These are phyloP conservation scores for Picathartes gymnocephalus DNA, from an alignment of 2,113 vertebrate species.

Conservation along the genomic window DNA sequence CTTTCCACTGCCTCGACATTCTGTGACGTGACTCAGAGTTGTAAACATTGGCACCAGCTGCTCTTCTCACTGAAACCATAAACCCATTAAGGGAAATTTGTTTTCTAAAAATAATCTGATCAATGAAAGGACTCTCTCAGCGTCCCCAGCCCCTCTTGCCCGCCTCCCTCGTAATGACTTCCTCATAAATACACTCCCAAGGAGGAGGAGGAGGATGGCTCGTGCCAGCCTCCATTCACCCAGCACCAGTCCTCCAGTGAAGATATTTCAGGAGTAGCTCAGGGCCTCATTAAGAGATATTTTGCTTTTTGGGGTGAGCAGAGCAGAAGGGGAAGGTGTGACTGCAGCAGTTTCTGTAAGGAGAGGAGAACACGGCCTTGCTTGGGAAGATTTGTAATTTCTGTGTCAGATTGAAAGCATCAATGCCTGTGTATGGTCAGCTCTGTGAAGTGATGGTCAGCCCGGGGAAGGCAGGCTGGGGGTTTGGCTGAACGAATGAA, in stretches of 20 bases:
- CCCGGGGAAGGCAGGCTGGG: not conserved
- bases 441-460: not conserved
- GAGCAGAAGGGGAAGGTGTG: not conserved
- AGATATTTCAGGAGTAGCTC: not conserved
- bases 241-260: not conserved
- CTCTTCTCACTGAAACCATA: conserved; percentile 50
- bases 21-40: conserved; percentile 39
- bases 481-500: not conserved
- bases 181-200: not conserved
- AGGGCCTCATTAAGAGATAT: not conserved
- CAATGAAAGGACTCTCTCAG: conserved; percentile 61
- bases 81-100: conserved; percentile 55
- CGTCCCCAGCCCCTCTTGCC: not conserved
- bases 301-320: not conserved
- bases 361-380: not conserved
- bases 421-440: not conserved
- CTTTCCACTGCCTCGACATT: conserved; percentile 22
- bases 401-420: not conserved
- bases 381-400: not conserved
- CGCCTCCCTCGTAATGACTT: not conserved
- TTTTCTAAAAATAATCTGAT: conserved; percentile 56
- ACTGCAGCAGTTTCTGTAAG: not conserved
- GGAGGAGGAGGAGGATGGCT: not conserved
- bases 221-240: not conserved
- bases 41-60: conserved; percentile 51